Percentiles rank a stretch among this genome's conserved stretches.
Conservation (phyloP, 2,888 invertebrate genomes). For the Thera britannica region DNA sequence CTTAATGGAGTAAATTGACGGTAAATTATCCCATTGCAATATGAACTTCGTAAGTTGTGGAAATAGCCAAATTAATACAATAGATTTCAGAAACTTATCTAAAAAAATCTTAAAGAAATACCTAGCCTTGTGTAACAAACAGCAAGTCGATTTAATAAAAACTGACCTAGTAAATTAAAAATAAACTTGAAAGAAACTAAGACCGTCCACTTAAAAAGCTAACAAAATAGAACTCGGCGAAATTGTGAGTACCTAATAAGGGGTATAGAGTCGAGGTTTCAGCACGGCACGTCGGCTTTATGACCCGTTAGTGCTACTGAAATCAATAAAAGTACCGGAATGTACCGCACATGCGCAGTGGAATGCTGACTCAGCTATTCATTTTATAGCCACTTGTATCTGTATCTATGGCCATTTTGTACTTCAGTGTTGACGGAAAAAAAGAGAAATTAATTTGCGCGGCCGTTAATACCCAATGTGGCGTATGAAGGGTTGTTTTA, state of each 20-base stretch:
- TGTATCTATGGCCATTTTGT: constrained; percentile 81
- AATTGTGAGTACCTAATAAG: constrained; percentile 82
- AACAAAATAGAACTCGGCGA: constrained; percentile 73
- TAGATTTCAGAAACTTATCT: too few species aligned
- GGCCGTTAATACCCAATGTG: constrained; percentile 59
- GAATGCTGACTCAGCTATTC: constrained; percentile 82
- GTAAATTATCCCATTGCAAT: constrained; percentile 24
- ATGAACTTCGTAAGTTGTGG: too few species aligned
- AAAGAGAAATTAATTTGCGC: constrained; percentile 69
- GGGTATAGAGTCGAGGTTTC: constrained; percentile 75
- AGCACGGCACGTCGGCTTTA: constrained; percentile 82
- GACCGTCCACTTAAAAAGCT: constrained; percentile 68
- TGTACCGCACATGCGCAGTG: constrained; percentile 84
- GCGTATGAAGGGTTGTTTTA: constrained; percentile 56
- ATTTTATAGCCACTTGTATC: constrained; percentile 84
- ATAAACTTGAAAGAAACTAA: constrained; percentile 50
- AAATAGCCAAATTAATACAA: too few species aligned
- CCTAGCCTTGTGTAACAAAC: background rate
- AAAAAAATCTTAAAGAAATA: background rate
- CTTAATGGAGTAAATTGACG: constrained; percentile 26
- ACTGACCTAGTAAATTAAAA: constrained; percentile 41
- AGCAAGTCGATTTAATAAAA: constrained; percentile 14
- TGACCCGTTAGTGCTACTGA: constrained; percentile 88
- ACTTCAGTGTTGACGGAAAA: constrained; percentile 78
- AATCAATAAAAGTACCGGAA: constrained; percentile 88